Conservation (phyloP, 2,113 vertebrate species). For the Sapajus apella region DNA sequence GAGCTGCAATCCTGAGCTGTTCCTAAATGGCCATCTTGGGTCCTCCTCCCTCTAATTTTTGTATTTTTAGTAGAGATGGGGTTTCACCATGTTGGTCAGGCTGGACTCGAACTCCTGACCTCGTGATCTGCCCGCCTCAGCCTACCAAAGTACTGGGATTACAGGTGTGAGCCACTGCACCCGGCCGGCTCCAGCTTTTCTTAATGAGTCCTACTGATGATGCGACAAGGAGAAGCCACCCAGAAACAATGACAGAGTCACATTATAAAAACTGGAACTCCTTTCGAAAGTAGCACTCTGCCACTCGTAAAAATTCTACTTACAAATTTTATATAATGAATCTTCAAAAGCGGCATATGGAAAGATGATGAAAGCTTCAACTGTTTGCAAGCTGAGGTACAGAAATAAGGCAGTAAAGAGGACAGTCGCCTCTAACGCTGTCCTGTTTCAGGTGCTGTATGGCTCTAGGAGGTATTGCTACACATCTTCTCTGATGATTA, state of each 20-base stretch:
- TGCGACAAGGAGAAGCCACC: neutral
- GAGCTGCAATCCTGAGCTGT: too few relatives aligned
- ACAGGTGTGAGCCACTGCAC: too few relatives aligned
- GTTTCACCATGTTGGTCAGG: too few relatives aligned
- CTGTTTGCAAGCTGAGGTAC: neutral
- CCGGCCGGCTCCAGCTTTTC: neutral
- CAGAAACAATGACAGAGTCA: conserved; percentile 42
- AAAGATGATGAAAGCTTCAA: conserved; percentile 23
- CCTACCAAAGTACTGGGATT: too few relatives aligned
- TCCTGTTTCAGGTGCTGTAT: neutral
- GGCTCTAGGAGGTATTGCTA: neutral
- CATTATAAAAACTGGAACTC: conserved; percentile 45
- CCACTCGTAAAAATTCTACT: conserved; percentile 56
- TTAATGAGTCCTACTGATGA: neutral
- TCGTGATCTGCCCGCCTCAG: too few relatives aligned
- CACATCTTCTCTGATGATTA: neutral
- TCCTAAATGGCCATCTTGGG: too few relatives aligned
- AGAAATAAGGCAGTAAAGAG: conserved; percentile 7
- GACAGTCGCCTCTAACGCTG: neutral
- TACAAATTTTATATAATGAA: conserved; percentile 46
- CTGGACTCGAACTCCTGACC: too few relatives aligned
- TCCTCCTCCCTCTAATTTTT: too few relatives aligned
- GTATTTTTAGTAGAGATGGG: too few relatives aligned
- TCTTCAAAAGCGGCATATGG: conserved; percentile 43
- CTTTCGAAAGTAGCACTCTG: conserved; percentile 30